Conservation (phyloP, 2,113 vertebrate genomes). For the Leptodactylus fuscus region DNA sequence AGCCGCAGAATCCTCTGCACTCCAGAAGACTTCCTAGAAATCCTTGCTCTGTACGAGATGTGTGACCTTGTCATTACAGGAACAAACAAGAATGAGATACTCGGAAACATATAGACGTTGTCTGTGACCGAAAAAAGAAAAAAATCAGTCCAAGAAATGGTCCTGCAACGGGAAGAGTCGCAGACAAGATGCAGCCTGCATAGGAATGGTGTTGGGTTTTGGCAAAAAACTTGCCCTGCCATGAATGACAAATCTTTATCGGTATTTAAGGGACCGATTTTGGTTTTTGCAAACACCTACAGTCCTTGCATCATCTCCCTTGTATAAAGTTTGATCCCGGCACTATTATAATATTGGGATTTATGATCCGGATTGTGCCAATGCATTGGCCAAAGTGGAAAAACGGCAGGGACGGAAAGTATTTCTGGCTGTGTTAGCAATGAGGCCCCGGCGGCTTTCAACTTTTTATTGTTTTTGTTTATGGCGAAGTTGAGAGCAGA, state of each 20-base stretch:
- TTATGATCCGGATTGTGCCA: constrained; percentile 51
- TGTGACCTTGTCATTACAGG: neutral
- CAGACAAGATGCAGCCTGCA: too few species aligned
- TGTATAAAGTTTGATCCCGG: constrained; percentile 27
- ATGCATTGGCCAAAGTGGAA: constrained; percentile 30
- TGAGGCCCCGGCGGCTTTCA: constrained; percentile 27
- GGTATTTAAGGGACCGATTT: too few species aligned
- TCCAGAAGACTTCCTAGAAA: neutral
- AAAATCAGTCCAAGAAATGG: too few species aligned
- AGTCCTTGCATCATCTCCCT: constrained; percentile 15
- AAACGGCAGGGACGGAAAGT: constrained; percentile 29
- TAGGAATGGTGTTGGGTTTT: too few species aligned
- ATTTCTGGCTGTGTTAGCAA: constrained; percentile 41
- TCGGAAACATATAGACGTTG: too few species aligned
- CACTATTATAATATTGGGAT: constrained; percentile 50
- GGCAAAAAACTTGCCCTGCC: too few species aligned
- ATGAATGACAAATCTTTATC: too few species aligned
- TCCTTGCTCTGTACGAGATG: neutral
- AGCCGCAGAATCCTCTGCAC: neutral
- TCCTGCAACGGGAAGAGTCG: too few species aligned
- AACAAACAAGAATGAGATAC: too few species aligned
- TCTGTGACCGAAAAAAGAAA: too few species aligned
- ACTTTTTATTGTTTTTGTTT: constrained; percentile 46
- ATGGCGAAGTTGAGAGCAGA: constrained; percentile 47
- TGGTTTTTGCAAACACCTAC: too few species aligned